Conservation (phyloP, 2,888 invertebrate genomes). For the Maniola hyperantus region DNA sequence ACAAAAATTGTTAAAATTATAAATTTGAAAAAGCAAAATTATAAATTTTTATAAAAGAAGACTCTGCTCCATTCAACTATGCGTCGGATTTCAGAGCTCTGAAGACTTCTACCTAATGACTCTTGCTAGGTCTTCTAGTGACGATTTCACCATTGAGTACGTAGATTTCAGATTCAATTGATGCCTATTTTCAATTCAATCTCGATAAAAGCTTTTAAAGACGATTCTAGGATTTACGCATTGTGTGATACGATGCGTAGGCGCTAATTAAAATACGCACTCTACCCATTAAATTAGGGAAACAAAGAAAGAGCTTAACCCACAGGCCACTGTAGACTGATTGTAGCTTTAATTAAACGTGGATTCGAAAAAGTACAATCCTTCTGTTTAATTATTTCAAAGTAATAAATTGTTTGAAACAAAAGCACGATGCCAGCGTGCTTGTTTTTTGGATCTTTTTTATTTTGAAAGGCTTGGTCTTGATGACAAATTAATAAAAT, state of each 20-base stretch:
- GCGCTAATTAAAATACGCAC: constrained; percentile 43
- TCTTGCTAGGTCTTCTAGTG: no score
- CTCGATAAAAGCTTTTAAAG: not conserved
- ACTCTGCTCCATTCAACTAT: no score
- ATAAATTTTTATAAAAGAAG: no score
- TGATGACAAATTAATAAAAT: not conserved
- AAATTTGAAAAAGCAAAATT: no score
- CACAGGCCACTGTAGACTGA: not conserved
- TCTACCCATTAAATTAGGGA: constrained; percentile 42
- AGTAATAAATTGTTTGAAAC: constrained; percentile 54
- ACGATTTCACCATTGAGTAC: not conserved
- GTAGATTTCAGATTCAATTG: not conserved
- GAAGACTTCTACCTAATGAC: no score
- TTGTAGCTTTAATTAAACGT: constrained; percentile 45
- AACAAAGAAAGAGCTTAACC: constrained; percentile 40
- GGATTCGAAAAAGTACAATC: constrained; percentile 46
- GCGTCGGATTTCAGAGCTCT: no score
- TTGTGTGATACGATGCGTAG: not conserved
- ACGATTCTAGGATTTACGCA: constrained; percentile 11
- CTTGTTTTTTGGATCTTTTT: constrained; percentile 10
- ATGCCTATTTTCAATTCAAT: constrained; percentile 14
- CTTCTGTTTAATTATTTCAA: constrained; percentile 57
- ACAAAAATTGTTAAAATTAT: no score
- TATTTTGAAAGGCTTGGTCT: not conserved
- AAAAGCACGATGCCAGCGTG: constrained; percentile 27